Percentiles rank a stretch among this genome's conserved stretches.
Conservation (phyloP, 2,888 invertebrate genomes). For the Pimpla rufipes region DNA sequence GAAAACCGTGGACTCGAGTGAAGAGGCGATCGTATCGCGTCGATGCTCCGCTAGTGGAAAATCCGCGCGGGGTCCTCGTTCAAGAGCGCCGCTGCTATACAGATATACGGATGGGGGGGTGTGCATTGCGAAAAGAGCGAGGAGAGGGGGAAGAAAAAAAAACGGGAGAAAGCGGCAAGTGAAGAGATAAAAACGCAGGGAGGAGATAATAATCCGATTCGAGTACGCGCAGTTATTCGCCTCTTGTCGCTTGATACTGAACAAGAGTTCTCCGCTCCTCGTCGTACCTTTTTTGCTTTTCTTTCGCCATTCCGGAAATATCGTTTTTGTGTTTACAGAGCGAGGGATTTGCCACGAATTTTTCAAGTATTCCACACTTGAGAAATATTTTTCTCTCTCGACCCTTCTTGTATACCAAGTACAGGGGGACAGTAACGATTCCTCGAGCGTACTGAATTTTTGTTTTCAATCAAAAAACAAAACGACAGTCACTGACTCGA, state of each 20-base stretch:
- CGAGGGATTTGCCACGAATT: neutral
- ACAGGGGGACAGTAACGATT: too few relatives aligned
- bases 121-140: neutral
- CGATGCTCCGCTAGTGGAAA: constrained; percentile 46
- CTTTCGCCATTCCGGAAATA: too few relatives aligned
- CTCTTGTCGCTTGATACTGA: constrained; percentile 56
- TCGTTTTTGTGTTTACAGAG: too few relatives aligned
- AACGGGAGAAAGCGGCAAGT: constrained; percentile 17
- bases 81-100: neutral
- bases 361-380: neutral
- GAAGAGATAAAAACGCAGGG: constrained; percentile 50
- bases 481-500: too few relatives aligned
- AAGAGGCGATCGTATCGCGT: constrained; percentile 52
- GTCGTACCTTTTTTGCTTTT: neutral
- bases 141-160: neutral
- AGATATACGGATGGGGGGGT: neutral
- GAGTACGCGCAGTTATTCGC: constrained; percentile 54
- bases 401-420: too few relatives aligned
- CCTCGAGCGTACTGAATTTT: too few relatives aligned
- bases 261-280: constrained; percentile 50
- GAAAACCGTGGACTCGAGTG: constrained; percentile 46
- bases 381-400: too few relatives aligned
- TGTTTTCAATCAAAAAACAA: too few relatives aligned
- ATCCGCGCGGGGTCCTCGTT: constrained; percentile 15
- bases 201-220: constrained; percentile 65